Evolutionary conservation across 2,113 vertebrate genomes (phyloP).

Genomic region (Choloepus hoffmanni): DNA sequence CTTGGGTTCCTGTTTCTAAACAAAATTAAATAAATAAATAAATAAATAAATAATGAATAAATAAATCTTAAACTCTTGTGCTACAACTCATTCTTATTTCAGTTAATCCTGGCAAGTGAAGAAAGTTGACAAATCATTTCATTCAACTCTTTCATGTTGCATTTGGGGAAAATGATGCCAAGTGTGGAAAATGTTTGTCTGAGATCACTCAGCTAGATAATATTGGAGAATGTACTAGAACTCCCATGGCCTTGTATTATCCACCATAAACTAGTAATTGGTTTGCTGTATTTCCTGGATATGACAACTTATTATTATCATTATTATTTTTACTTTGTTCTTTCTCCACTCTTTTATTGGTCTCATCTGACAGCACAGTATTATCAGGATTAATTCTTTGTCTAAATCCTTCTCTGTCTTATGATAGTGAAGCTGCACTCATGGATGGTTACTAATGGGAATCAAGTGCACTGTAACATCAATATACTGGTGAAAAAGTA

Average conservation of each 20-base stretch:
- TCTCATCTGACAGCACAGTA: not conserved
- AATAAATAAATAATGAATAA: not conserved
- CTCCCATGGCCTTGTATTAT: not conserved
- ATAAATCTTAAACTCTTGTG: not conserved
- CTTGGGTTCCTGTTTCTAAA: not conserved
- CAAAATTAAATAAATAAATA: not conserved
- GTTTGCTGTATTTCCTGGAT: not conserved
- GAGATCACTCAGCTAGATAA: not conserved
- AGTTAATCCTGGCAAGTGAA: not conserved
- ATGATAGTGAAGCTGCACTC: not conserved
- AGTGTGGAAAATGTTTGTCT: not conserved
- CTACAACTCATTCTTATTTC: not conserved
- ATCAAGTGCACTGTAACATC: not conserved
- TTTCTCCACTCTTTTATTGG: not conserved
- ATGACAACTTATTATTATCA: not conserved
- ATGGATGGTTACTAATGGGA: not conserved
- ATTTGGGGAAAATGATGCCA: not conserved
- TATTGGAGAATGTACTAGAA: not conserved
- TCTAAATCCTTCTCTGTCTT: not conserved
- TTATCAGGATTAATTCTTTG: not conserved
- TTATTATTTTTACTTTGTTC: not conserved
- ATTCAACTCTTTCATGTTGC: not conserved
- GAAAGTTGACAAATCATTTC: not conserved
- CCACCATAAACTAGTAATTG: not conserved
- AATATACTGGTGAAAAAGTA: not conserved